Conservation (phyloP, 2,888 invertebrate genomes). For the Xestia sexstrigata region DNA sequence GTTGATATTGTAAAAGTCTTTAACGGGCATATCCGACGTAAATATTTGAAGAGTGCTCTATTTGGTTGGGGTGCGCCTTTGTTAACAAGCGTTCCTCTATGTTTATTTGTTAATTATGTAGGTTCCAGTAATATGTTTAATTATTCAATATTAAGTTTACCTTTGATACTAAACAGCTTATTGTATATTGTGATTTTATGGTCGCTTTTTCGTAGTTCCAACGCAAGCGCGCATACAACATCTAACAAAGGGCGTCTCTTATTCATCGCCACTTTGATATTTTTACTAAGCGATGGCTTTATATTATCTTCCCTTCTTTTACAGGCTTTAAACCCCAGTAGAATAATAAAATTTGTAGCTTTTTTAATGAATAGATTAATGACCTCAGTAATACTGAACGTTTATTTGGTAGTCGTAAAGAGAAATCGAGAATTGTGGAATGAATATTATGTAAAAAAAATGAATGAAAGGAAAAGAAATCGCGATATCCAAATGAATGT, state of each 20-base stretch:
- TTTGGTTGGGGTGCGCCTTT: conserved; percentile 13
- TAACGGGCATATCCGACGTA: neutral
- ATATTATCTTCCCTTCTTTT: neutral
- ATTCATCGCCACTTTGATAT: neutral
- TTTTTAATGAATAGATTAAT: neutral
- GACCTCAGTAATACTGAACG: neutral
- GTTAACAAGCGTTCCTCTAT: neutral
- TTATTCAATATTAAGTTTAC: neutral
- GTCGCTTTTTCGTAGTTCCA: conserved; percentile 2
- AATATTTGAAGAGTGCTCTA: neutral
- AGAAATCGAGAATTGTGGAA: neutral
- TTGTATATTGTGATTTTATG: neutral
- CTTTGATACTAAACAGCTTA: neutral
- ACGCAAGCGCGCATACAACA: neutral
- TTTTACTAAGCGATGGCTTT: neutral
- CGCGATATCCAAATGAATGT: neutral
- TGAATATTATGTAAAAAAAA: conserved; percentile 3
- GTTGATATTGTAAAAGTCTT: neutral
- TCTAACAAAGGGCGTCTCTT: conserved; percentile 1
- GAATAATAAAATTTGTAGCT: neutral
- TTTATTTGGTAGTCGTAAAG: neutral
- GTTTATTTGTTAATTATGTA: neutral
- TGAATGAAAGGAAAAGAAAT: neutral
- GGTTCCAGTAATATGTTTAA: rapidly evolving
- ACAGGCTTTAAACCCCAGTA: neutral